Evolutionary conservation across 1,140 invertebrate genomes (phyloP), one percentile per base, ranked within the genome.

Genomic region (Micrasema longulum): DNA sequence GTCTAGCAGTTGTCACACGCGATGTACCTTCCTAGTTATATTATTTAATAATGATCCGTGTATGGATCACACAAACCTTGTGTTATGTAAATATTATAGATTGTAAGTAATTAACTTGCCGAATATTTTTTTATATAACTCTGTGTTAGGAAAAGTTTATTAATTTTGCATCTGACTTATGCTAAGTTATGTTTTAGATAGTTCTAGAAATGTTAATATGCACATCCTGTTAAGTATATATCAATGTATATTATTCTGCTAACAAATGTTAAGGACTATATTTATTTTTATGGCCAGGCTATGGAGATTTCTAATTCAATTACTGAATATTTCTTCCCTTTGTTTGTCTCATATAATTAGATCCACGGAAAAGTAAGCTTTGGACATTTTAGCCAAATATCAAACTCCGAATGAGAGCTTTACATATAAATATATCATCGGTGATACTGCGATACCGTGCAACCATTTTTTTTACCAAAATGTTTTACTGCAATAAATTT

Each of bases 111-210:
- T 22, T 50, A 53, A 69, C 67, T 69, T 69, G 67, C 67, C 67
- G 12, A 48, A 47, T 69, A 69, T 69, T 62, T 69, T 68, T 60
- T 69, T 60, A 69, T 69, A 16, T 69, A 69, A 41, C 41, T 62
- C 43, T 20, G 60, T 68, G 20, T 47, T 64, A 45, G 60, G 36
- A 60, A 60, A 41, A 47, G 26, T 64, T 64, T 31, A 47, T 64
- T 66, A 50, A 50, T 66, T 66, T 52, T 66, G 45, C 45, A 66
- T 66, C 64, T 38, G 45, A 66, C 64, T 52, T 50, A 52, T 9
- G 62, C 62, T 53, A 66, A 64, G 60, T 64, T 64, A 64, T 64
- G 43, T 64, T 64, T 45, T 64, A 64, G 60, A 47, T 64, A 64
- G 60, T 47, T 47, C 36, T 60, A 60, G 55, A 64, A 20, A 60